Percentiles rank a stretch among this genome's conserved stretches.
phyloP scores from a whole-genome alignment of 2,113 vertebrate species.

The Phyllostomus discolor region DNA sequence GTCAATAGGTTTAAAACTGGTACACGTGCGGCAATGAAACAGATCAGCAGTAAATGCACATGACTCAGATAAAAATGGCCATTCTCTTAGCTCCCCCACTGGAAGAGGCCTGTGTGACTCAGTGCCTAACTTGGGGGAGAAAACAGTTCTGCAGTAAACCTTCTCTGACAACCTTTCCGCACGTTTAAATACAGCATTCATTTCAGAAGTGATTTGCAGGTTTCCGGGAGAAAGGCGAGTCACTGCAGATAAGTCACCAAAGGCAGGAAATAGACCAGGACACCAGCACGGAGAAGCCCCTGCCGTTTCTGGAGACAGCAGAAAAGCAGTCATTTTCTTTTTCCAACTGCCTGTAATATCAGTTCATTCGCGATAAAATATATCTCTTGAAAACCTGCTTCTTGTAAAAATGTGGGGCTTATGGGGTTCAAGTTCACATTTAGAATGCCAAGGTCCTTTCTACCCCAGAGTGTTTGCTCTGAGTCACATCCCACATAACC shows the following conservation, averaged over 20 bases:
- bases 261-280: background rate
- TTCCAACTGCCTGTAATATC: background rate
- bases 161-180: background rate
- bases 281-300: background rate
- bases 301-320: background rate
- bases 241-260: background rate
- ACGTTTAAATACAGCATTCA: background rate
- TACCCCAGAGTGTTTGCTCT: background rate
- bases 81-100: background rate
- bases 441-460: background rate
- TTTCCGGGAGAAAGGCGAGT: background rate
- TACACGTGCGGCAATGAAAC: background rate
- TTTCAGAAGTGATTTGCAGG: background rate
- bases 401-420: background rate
- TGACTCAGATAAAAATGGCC: background rate
- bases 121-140: background rate
- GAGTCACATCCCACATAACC: background rate
- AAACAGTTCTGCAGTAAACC: background rate
- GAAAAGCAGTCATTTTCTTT: background rate
- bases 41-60: background rate
- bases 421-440: background rate
- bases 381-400: background rate
- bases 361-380: background rate
- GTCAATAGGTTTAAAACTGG: background rate
- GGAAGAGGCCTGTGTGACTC: background rate